phyloP scores from a whole-genome alignment of 1,140 invertebrate species.

The Holcopasites calliopsidis region DNA sequence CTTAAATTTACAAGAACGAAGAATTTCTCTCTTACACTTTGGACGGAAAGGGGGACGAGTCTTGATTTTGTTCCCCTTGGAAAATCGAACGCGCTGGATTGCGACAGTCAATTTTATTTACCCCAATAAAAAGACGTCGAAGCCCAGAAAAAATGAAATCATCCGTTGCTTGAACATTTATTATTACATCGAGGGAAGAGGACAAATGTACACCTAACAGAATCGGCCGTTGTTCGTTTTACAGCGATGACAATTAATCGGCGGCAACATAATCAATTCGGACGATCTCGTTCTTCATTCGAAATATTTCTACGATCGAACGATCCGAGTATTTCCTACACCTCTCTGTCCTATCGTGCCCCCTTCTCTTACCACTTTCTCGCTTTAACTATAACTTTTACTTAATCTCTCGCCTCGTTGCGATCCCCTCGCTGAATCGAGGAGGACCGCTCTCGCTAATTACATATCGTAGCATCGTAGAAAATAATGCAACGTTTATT shows the following conservation, averaged over 20 bases:
- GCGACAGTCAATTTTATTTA: constrained; percentile 40
- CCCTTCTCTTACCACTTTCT: background rate
- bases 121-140: constrained; percentile 5
- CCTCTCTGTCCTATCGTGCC: background rate
- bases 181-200: constrained; percentile 60
- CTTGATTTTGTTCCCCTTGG: background rate
- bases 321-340: constrained; percentile 48
- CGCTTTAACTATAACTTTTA: background rate
- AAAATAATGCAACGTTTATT: constrained; percentile 52
- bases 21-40: background rate
- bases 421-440: background rate
- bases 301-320: constrained; percentile 50
- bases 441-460: constrained; percentile 10
- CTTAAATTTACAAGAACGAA: too few species aligned
- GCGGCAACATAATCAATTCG: constrained; percentile 35
- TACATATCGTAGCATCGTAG: constrained; percentile 36
- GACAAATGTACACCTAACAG: constrained; percentile 54
- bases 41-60: constrained; percentile 28
- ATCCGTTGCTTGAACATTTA: constrained; percentile 66
- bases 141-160: constrained; percentile 32
- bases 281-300: constrained; percentile 43
- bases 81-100: background rate
- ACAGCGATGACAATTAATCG: constrained; percentile 59
- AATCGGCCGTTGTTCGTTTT: constrained; percentile 53
- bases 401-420: background rate